These are phyloP conservation scores for Cantharis lateralis DNA, from an alignment of 2,888 invertebrate genomes.

Conservation along the genomic window DNA sequence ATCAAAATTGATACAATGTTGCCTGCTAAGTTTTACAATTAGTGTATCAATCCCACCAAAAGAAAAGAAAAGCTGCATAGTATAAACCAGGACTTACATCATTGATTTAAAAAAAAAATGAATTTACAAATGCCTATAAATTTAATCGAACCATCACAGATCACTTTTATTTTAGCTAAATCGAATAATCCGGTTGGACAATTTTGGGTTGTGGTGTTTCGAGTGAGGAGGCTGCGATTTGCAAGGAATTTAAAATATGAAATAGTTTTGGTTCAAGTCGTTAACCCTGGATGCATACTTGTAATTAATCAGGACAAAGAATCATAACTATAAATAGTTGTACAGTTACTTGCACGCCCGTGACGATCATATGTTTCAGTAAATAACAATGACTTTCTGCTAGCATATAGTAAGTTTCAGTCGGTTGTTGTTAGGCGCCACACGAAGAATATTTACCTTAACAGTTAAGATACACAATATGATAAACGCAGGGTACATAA, in stretches of 20 bases:
- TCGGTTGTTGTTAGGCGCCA: constrained; percentile 18
- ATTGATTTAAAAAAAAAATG: too few species aligned
- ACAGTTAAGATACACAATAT: not conserved
- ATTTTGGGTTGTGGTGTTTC: not conserved
- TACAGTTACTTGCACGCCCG: constrained; percentile 21
- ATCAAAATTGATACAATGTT: too few species aligned
- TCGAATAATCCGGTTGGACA: not conserved
- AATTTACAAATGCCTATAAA: too few species aligned
- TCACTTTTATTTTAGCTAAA: not conserved
- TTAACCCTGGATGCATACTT: constrained; percentile 17
- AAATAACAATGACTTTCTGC: constrained; percentile 11
- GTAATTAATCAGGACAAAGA: constrained; percentile 24
- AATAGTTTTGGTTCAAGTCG: constrained; percentile 3
- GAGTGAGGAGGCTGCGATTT: not conserved
- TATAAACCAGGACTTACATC: too few species aligned
- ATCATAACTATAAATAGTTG: constrained; percentile 18
- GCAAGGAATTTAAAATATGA: not conserved
- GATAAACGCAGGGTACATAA: not conserved
- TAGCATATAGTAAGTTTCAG: constrained; percentile 14
- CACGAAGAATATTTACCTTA: not conserved
- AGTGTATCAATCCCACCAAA: too few species aligned
- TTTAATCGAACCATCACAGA: not conserved
- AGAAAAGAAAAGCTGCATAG: too few species aligned
- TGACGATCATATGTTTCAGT: constrained; percentile 19
- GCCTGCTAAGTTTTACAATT: too few species aligned